Evolutionary conservation across 1,140 invertebrate species (phyloP).

Genomic region (Platorchestia sp.): DNA sequence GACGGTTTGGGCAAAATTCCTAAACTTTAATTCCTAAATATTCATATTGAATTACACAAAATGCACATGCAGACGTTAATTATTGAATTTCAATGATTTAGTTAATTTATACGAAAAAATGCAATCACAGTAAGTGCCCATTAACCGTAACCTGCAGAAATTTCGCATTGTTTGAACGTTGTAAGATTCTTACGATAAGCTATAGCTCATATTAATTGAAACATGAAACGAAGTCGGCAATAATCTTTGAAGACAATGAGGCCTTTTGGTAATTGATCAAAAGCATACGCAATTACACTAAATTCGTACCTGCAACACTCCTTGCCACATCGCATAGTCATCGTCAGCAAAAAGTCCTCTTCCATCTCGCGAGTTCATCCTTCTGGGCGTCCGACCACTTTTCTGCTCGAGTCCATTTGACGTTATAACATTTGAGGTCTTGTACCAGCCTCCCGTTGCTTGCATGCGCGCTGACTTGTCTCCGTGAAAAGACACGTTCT

Average conservation of each 20-base stretch:
- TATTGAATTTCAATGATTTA: no score
- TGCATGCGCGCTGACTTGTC: background rate
- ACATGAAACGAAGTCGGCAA: background rate
- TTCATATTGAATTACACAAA: no score
- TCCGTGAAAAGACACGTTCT: background rate
- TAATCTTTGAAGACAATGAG: no score
- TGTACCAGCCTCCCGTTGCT: background rate
- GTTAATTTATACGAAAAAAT: background rate
- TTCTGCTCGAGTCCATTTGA: background rate
- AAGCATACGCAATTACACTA: background rate
- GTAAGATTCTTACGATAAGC: background rate
- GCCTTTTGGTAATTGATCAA: no score
- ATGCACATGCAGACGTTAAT: no score
- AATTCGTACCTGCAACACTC: background rate
- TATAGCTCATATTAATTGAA: background rate
- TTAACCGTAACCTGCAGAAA: background rate
- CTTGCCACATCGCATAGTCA: conserved; percentile 15
- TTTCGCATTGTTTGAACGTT: background rate
- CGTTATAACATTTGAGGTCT: background rate
- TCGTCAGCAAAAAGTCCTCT: background rate
- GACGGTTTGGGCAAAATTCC: no score
- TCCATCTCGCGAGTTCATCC: background rate
- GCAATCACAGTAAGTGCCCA: background rate
- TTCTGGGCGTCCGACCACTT: background rate
- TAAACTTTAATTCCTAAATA: no score